These are phyloP conservation scores for Synergus japonicus DNA, from an alignment of 2,888 invertebrate species.

Conservation along the genomic window DNA sequence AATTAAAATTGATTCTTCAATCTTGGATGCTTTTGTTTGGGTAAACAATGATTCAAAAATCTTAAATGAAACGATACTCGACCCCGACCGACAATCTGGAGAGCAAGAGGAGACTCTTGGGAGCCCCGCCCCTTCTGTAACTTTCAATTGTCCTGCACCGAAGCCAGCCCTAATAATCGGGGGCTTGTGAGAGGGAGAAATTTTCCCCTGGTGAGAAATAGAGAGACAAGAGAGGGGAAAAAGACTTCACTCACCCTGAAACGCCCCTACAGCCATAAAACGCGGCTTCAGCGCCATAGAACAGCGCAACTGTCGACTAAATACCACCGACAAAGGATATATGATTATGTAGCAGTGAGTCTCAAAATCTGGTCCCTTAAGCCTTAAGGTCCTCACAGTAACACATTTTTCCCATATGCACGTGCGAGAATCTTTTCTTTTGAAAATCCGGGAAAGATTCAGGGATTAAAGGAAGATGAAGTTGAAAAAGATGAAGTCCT, in stretches of 20 bases:
- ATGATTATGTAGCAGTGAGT: conserved; percentile 55
- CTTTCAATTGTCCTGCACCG: conserved; percentile 70
- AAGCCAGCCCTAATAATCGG: conserved; percentile 72
- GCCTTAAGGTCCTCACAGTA: conserved; percentile 7
- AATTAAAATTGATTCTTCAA: background rate
- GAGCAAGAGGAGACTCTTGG: conserved; percentile 39
- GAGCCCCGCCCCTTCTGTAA: conserved; percentile 70
- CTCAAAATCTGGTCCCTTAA: conserved; percentile 39
- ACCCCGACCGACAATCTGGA: conserved; percentile 34
- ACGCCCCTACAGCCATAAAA: conserved; percentile 66
- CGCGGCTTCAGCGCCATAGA: conserved; percentile 58
- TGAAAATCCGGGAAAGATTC: conserved; percentile 46
- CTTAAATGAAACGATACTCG: conserved; percentile 21
- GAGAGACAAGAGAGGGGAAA: conserved; percentile 46
- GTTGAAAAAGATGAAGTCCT: conserved; percentile 32
- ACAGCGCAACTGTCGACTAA: conserved; percentile 67
- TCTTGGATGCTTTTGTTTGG: conserved; percentile 28
- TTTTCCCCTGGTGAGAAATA: conserved; percentile 59
- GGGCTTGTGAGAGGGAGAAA: conserved; percentile 64
- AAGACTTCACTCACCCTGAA: conserved; percentile 53
- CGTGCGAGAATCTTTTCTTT: conserved; percentile 43
- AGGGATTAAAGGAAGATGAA: background rate
- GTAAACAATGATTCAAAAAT: conserved; percentile 26
- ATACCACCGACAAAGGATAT: conserved; percentile 62
- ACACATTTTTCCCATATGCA: background rate